Percentiles rank a stretch among this genome's conserved stretches.
Evolutionary conservation across 2,888 invertebrate species (phyloP).

Genomic region (Agrotis exclamationis): DNA sequence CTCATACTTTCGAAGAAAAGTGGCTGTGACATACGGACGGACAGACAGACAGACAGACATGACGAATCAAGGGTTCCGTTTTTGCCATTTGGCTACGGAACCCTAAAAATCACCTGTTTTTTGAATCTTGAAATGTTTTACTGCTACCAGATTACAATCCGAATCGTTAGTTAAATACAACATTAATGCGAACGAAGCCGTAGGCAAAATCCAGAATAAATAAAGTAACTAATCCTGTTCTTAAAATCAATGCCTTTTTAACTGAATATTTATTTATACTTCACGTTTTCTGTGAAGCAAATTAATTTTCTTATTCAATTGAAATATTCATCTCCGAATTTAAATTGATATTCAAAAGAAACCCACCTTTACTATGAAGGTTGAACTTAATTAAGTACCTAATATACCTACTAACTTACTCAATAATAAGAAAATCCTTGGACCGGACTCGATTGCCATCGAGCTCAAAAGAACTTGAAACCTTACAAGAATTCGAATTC

Average conservation of each 20-base stretch:
- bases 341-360: background rate
- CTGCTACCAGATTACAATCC: too few relatives aligned
- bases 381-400: slow-evolving; percentile 3
- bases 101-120: too few relatives aligned
- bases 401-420: slow-evolving; percentile 11
- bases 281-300: background rate
- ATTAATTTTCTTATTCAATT: background rate
- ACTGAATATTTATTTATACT: background rate
- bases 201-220: too few relatives aligned
- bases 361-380: background rate
- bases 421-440: slow-evolving; percentile 6
- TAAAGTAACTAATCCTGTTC: background rate
- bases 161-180: too few relatives aligned
- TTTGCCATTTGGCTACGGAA: too few relatives aligned
- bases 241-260: background rate
- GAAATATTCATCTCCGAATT: background rate
- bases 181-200: too few relatives aligned
- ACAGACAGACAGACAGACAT: too few relatives aligned
- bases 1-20: too few relatives aligned
- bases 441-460: background rate
- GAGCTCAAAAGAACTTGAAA: slow-evolving; percentile 22
- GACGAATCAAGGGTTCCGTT: too few relatives aligned
- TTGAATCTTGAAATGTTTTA: too few relatives aligned
- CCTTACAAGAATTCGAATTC: background rate
- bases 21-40: too few relatives aligned